Evolutionary conservation across 92 coral and sea anemone species (phyloP).

Genomic region (Anthopleura xanthogrammica): DNA sequence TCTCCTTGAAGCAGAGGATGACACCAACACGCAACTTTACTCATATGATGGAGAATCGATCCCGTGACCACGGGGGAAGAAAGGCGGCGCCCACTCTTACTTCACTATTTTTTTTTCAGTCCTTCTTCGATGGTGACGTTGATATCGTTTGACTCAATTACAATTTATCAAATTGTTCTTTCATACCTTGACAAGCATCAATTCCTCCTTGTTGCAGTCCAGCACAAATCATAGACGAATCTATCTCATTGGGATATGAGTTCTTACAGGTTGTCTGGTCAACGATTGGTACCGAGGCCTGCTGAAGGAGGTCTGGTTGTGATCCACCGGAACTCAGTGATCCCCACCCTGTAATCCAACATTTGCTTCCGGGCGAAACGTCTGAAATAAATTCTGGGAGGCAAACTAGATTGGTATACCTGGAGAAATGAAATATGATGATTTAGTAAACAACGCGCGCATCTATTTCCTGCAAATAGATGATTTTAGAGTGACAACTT

Average conservation of each 20-base stretch:
- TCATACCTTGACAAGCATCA: conserved; percentile 41
- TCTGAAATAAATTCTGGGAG: conserved; percentile 1
- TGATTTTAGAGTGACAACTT: too few relatives aligned
- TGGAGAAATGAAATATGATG: background rate
- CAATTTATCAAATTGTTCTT: background rate
- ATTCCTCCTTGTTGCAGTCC: conserved; percentile 35
- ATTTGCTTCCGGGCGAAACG: background rate
- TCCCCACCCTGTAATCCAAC: conserved; percentile 46
- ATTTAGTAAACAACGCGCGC: too few relatives aligned
- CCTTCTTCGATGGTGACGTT: too few relatives aligned
- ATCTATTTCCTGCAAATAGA: too few relatives aligned
- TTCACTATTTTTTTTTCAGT: too few relatives aligned
- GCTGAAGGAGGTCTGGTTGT: conserved; percentile 22
- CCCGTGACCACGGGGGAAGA: too few relatives aligned
- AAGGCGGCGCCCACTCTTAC: too few relatives aligned
- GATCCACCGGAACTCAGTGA: conserved; percentile 28
- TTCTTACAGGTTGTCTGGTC: background rate
- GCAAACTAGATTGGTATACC: conserved; percentile 28
- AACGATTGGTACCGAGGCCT: conserved; percentile 38
- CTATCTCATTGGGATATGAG: conserved; percentile 9
- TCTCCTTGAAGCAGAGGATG: too few relatives aligned
- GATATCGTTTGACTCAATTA: too few relatives aligned
- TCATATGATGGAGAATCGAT: too few relatives aligned
- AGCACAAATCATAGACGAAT: conserved; percentile 35
- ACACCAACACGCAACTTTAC: too few relatives aligned